These are phyloP conservation scores for Proteles cristata DNA, from an alignment of 2,113 vertebrate genomes.

Conservation along the genomic window DNA sequence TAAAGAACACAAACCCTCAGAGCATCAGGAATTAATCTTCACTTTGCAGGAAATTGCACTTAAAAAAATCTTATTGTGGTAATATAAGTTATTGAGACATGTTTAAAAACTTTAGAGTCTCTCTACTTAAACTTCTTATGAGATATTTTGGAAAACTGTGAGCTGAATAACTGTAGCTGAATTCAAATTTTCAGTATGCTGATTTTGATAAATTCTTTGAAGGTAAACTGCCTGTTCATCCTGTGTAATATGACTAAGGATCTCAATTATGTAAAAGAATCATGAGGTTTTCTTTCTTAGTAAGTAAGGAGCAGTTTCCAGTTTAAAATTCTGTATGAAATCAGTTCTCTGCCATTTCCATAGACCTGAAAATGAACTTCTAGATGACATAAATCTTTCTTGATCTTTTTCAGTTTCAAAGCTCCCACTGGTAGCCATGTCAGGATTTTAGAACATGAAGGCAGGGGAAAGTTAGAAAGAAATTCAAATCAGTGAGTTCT, in stretches of 20 bases:
- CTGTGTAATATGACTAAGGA: background rate
- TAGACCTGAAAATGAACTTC: background rate
- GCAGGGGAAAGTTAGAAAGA: background rate
- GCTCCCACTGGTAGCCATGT: background rate
- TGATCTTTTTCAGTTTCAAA: background rate
- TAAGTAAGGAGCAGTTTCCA: background rate
- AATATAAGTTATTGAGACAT: conserved; percentile 19
- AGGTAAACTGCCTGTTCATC: background rate
- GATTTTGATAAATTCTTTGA: background rate
- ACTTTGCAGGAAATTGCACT: conserved; percentile 54
- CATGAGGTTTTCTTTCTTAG: background rate
- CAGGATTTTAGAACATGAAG: background rate
- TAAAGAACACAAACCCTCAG: conserved; percentile 57
- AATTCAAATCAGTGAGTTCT: background rate
- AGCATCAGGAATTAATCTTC: conserved; percentile 58
- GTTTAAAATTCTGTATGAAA: background rate
- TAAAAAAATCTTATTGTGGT: conserved; percentile 13
- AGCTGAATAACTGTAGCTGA: background rate
- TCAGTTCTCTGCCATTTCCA: background rate
- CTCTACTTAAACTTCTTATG: background rate
- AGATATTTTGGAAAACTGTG: background rate
- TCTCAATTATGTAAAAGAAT: background rate
- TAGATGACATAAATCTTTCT: background rate
- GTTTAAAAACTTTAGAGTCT: conserved; percentile 6
- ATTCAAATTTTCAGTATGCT: background rate